Percentiles rank a stretch among this genome's conserved stretches.
phyloP scores from a whole-genome alignment of 92 coral and sea anemone genomes.

The Paramuricea clavata region DNA sequence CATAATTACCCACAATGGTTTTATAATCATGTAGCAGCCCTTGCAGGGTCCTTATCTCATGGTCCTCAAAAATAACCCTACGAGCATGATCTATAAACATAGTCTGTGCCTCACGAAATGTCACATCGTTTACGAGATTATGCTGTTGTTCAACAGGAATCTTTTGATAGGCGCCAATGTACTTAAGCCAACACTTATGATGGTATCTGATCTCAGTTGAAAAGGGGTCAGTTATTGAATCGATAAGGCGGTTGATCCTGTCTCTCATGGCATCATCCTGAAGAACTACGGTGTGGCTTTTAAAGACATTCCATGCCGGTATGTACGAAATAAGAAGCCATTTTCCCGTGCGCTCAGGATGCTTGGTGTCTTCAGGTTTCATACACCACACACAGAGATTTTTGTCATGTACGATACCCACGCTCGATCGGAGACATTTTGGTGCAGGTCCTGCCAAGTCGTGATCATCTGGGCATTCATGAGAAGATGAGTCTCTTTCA shows the following conservation, averaged over 20 bases:
- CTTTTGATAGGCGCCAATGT: slow-evolving; percentile 25
- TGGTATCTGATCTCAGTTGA: slow-evolving; percentile 26
- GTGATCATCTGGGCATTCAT: neutral
- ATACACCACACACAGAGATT: slow-evolving; percentile 20
- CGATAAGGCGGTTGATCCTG: slow-evolving; percentile 19
- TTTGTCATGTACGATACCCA: slow-evolving; percentile 34
- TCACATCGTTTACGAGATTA: neutral
- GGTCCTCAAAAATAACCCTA: slow-evolving; percentile 22
- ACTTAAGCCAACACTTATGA: slow-evolving; percentile 26
- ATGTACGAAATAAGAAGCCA: slow-evolving; percentile 25
- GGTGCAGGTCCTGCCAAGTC: neutral
- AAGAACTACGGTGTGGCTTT: slow-evolving; percentile 27
- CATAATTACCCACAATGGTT: neutral
- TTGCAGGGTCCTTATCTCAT: slow-evolving; percentile 41
- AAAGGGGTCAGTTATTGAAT: slow-evolving; percentile 25
- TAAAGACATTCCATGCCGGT: slow-evolving; percentile 40
- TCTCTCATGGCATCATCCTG: slow-evolving; percentile 29
- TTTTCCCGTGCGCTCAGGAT: slow-evolving; percentile 5
- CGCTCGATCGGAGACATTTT: slow-evolving; percentile 18
- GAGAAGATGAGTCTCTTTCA: neutral
- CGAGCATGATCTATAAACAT: slow-evolving; percentile 39
- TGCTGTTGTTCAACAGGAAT: slow-evolving; percentile 32
- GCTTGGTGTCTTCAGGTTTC: slow-evolving; percentile 18
- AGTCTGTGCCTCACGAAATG: slow-evolving; percentile 34
- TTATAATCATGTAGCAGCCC: slow-evolving; percentile 27